Conservation (phyloP, 1,140 invertebrate genomes). For the Hycleus cichorii region DNA sequence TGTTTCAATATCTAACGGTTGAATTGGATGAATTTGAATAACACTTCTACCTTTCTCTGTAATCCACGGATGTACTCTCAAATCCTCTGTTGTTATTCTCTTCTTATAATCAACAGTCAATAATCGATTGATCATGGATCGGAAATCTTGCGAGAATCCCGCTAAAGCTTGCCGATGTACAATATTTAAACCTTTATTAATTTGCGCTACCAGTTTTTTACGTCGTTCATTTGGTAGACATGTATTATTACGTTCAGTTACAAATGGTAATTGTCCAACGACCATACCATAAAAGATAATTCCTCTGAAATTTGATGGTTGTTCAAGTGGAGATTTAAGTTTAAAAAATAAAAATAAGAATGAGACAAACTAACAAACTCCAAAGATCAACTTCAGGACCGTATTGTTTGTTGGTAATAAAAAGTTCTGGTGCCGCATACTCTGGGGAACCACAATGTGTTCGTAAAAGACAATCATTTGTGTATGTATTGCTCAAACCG, state of each 20-base stretch:
- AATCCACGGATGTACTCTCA: constrained; percentile 36
- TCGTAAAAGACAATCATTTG: constrained; percentile 47
- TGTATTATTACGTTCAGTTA: constrained; percentile 37
- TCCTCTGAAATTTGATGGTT: constrained; percentile 45
- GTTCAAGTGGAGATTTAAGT: not conserved
- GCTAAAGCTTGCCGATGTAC: constrained; percentile 43
- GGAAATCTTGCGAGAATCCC: constrained; percentile 36
- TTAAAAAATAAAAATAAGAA: not conserved
- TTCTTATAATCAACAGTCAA: constrained; percentile 31
- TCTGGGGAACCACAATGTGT: constrained; percentile 70
- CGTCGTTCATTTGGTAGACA: constrained; percentile 48
- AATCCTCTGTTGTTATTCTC: constrained; percentile 31
- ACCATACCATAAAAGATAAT: constrained; percentile 62
- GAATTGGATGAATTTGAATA: constrained; percentile 30
- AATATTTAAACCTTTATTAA: constrained; percentile 51
- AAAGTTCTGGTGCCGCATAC: constrained; percentile 68
- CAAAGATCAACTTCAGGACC: constrained; percentile 70
- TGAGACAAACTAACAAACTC: constrained; percentile 54
- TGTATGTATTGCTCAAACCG: constrained; percentile 61
- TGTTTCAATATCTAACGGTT: constrained; percentile 22
- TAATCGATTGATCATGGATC: constrained; percentile 28
- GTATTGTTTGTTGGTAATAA: constrained; percentile 53
- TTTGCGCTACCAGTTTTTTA: constrained; percentile 53
- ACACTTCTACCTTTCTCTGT: constrained; percentile 36
- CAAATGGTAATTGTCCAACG: constrained; percentile 59